Evolutionary conservation across 2,797 vertebrate genomes (phyloP), one percentile per base, ranked within the genome.

Genomic region (Lagorchestes hirsutus): DNA sequence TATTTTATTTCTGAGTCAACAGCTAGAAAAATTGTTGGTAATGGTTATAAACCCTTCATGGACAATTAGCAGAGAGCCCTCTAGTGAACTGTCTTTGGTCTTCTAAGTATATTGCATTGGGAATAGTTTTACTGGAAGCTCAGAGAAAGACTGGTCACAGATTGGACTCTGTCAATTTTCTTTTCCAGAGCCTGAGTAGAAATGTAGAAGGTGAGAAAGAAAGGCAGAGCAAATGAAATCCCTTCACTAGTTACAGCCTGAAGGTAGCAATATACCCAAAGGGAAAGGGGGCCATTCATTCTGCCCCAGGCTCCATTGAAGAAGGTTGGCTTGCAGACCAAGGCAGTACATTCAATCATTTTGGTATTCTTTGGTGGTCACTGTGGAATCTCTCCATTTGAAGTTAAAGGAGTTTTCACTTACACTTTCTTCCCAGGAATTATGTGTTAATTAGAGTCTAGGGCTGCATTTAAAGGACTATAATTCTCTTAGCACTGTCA

Each of bases 401-500:
- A 97, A 93, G 5, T 94, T 97, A 96, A 93, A 98, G 96, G 97
- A 96, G 96, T 95, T 97, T 97, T 96, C 92, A 93, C 56, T 59
- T 97, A 82, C 91, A 92, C 92, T 98, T 98, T 97, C 67, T 92
- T 96, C 96, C 87, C 40, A 97, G 90, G 95, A 97, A 97, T 67
- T 90, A 16, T 96, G 59, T 97, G 93, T 97, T 98, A 98, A 98
- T 97, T 98, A 97, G 96, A 93, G 93, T 90, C 94, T 96, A 97
- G 94, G 24, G 16, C 55, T 97, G 5, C 90, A 24, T 95, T 97
- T 96, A 95, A 96, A 96, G 91, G 90, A 87, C 94, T 55, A 94
- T 98, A 97, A 97, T 97, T 97, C 91, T 97, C 57, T 55, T 94
- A 94, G 91, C 92, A 92, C 22, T 74, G 34, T 91, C 46, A 94